phyloP scores from a whole-genome alignment of 2,113 vertebrate genomes.

The Catharus minimus region DNA sequence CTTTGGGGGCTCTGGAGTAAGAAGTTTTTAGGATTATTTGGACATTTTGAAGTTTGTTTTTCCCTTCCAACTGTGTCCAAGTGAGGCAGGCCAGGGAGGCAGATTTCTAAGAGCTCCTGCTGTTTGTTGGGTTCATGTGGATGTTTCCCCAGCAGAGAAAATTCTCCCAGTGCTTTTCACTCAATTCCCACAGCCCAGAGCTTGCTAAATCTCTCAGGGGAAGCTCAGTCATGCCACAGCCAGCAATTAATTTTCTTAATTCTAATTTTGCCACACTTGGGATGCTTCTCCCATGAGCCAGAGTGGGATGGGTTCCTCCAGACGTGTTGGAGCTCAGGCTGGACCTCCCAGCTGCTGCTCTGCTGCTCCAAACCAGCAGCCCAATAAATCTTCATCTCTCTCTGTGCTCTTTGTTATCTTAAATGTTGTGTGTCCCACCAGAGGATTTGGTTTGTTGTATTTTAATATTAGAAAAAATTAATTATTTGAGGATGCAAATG shows the following conservation, averaged over 20 bases:
- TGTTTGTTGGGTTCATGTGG: background rate
- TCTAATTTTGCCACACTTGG: background rate
- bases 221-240: background rate
- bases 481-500: background rate
- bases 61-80: background rate
- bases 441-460: background rate
- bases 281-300: rapidly evolving
- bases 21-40: conserved; percentile 60
- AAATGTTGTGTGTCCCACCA: background rate
- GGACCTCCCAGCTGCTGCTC: background rate
- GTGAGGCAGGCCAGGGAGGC: conserved; percentile 14
- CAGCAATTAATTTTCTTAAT: background rate
- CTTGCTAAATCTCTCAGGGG: background rate
- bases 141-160: background rate
- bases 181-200: background rate
- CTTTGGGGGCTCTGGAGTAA: background rate
- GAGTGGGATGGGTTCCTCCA: rapidly evolving
- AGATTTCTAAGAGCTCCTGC: background rate
- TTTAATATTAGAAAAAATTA: background rate
- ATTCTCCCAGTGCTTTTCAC: background rate
- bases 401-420: rapidly evolving
- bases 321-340: background rate
- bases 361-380: background rate
- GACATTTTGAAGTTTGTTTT: conserved; percentile 32
- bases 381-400: background rate